phyloP scores from a whole-genome alignment of 1,140 invertebrate genomes.

The Agraylea sexmaculata region DNA sequence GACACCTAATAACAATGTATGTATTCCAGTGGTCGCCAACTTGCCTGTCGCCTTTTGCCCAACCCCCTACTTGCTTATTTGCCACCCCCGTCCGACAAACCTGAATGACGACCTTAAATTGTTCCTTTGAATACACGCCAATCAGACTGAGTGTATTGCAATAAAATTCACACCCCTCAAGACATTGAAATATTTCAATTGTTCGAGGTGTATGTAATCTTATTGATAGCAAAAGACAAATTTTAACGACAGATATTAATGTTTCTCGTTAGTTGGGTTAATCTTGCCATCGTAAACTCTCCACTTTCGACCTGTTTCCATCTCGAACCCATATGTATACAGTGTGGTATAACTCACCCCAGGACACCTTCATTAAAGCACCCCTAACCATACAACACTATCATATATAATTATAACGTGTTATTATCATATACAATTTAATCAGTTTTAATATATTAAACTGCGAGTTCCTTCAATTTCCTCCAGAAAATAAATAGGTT shows the following conservation, averaged over 20 bases:
- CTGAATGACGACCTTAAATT: background rate
- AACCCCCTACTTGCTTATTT: constrained; percentile 9
- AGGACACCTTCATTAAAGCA: background rate
- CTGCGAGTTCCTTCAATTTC: too few relatives aligned
- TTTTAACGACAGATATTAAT: constrained; percentile 47
- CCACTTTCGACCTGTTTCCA: constrained; percentile 24
- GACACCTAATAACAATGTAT: constrained; percentile 15
- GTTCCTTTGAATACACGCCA: background rate
- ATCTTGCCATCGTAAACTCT: constrained; percentile 41
- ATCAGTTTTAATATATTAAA: too few relatives aligned
- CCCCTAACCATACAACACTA: too few relatives aligned
- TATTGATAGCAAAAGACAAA: constrained; percentile 46
- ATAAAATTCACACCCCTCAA: too few relatives aligned
- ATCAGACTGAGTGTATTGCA: too few relatives aligned
- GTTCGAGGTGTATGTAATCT: too few relatives aligned
- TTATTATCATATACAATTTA: too few relatives aligned
- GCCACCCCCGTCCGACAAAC: constrained; percentile 22
- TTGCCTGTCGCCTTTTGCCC: constrained; percentile 15
- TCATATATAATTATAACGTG: too few relatives aligned
- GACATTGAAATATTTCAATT: too few relatives aligned
- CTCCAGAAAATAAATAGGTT: too few relatives aligned
- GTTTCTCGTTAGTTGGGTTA: constrained; percentile 45
- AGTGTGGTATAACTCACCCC: background rate
- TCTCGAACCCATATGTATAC: constrained; percentile 4
- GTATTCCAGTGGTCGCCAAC: constrained; percentile 27